phyloP scores from a whole-genome alignment of 2,113 vertebrate genomes.

The Catharus fuscescens region DNA sequence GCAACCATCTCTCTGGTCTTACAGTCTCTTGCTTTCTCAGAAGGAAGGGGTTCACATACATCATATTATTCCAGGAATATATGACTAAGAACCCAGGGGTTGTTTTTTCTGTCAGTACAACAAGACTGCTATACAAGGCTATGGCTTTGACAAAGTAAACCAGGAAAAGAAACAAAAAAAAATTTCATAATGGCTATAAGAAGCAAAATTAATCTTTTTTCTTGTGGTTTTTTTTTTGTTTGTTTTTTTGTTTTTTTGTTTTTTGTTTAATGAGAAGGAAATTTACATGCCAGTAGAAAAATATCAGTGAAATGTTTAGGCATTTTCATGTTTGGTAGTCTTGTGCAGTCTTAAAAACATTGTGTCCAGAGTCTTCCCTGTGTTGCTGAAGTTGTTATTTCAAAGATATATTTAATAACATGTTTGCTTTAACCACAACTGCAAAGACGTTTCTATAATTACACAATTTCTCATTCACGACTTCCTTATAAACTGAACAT shows the following conservation, averaged over 20 bases:
- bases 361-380: background rate
- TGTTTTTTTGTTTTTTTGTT: no score
- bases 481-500: background rate
- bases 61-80: background rate
- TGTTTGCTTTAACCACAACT: background rate
- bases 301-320: background rate
- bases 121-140: background rate
- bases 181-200: background rate
- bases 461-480: background rate
- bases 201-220: background rate
- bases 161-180: background rate
- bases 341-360: background rate
- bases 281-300: background rate
- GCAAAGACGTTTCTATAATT: background rate
- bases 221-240: background rate
- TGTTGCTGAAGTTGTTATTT: background rate
- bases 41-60: background rate
- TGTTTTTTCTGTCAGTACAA: background rate
- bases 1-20: background rate
- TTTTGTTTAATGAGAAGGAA: background rate
- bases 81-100: background rate
- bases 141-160: background rate
- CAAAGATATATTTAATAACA: background rate
- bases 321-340: background rate
- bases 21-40: background rate